Evolutionary conservation across 2,113 vertebrate genomes (phyloP).

Genomic region (Urocitellus parryii): DNA sequence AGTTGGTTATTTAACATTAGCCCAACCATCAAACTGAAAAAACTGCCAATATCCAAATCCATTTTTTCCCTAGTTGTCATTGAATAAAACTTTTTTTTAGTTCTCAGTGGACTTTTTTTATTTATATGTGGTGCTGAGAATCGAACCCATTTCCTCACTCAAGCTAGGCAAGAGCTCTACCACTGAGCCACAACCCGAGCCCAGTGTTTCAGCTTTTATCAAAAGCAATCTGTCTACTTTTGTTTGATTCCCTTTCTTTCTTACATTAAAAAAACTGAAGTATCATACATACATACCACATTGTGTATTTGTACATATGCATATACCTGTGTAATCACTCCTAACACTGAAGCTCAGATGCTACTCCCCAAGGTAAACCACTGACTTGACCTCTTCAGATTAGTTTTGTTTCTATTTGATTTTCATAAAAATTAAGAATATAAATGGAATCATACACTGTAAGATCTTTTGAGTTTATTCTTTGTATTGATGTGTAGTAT

Average conservation of each 20-base stretch:
- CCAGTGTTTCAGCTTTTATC: neutral
- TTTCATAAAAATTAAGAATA: conserved; percentile 1
- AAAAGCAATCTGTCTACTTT: neutral
- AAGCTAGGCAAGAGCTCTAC: too few species aligned
- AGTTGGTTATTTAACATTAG: conserved; percentile 2
- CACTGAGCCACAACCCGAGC: too few species aligned
- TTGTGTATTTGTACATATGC: neutral
- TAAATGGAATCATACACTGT: neutral
- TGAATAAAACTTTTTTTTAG: neutral
- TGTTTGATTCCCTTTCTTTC: neutral
- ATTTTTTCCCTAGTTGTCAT: neutral
- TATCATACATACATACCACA: neutral
- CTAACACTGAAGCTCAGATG: neutral
- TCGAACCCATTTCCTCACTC: too few species aligned
- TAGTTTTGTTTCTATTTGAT: neutral
- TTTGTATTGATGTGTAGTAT: neutral
- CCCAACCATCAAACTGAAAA: neutral
- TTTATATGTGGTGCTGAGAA: too few species aligned
- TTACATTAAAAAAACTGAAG: neutral
- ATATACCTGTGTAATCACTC: neutral
- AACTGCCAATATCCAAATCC: neutral
- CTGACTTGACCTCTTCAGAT: neutral
- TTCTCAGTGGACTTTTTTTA: too few species aligned
- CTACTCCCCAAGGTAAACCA: neutral
- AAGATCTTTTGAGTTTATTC: neutral